Base-by-base conservation (phyloP, 2,888 invertebrate genomes). In the Coleophora deauratella region DNA sequence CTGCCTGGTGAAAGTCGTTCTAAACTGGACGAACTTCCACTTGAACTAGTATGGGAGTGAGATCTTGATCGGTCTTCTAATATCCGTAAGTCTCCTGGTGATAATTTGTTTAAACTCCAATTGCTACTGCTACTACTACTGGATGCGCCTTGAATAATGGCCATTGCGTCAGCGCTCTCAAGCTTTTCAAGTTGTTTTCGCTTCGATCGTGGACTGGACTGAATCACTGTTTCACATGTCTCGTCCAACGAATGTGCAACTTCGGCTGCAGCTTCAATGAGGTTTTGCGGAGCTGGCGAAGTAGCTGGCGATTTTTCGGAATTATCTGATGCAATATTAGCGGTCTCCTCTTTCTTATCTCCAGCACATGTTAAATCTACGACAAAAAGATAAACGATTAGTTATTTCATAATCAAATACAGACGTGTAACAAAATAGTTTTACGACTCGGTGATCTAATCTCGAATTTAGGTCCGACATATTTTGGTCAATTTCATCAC, bases 191-290 rank as follows among this genome's bases (percentile, higher is more conserved):
- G 57, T 34, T 87, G 78, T 60, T 75, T 84, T 47, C 88, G 62
- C 54, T 86, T 87, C 1, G 86, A 75, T 48, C 87, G 70, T 27
- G 90, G 88, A 56, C 90, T 89, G 11, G 87, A 87, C 64, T 89
- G 89, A 42, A 91, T 90, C 0, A 90, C 89, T 28, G 89, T 88
- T 60, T 90, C 91, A 13, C 91, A 91, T 1, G 91, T 88, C 58
- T 90, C 90, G 55, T 92, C 92, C 35, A 91, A 62, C 1, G 90
- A 88, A 52, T 87, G 89, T 1, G 91, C 91, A 0, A 89, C 89
- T 36, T 90, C 90, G 1, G 89, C 91, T 0, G 88, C 90, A 1
- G 91, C 90, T 63, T 91, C 90, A 37, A 91, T 66, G 11, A 91
- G 68, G 48, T 72, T 88, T 57, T 84, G 81, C 1, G 87, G 63